Percentiles rank a stretch among this genome's conserved stretches.
Conservation (phyloP, 2,888 invertebrate genomes). For the Lysandra bellargus region DNA sequence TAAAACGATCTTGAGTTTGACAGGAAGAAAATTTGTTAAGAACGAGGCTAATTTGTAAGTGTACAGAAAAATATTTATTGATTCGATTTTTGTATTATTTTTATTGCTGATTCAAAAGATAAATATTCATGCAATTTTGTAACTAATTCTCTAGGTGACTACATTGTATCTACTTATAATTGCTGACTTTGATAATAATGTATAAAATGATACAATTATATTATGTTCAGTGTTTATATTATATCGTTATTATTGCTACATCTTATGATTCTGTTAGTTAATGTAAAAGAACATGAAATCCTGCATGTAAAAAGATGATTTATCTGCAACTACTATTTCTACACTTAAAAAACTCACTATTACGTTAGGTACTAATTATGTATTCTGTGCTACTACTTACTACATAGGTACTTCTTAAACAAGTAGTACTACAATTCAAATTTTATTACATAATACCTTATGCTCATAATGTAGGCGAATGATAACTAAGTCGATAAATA, state of each 20-base stretch:
- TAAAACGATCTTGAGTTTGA: neutral
- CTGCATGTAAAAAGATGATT: neutral
- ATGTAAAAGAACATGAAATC: too few species aligned
- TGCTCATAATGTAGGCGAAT: neutral
- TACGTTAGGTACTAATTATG: too few species aligned
- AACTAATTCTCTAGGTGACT: neutral
- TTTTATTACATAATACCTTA: neutral
- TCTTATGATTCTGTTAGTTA: too few species aligned
- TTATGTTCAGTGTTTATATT: too few species aligned
- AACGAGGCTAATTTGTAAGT: neutral
- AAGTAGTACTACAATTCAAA: neutral
- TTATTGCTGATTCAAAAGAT: neutral
- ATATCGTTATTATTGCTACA: too few species aligned
- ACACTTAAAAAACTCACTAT: too few species aligned
- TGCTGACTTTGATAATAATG: too few species aligned
- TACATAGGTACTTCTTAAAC: neutral
- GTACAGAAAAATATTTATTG: neutral
- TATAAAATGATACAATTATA: too few species aligned
- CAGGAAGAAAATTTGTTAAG: neutral
- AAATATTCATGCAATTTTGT: neutral
- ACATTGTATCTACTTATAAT: neutral
- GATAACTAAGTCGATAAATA: conserved; percentile 13
- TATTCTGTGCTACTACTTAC: too few species aligned
- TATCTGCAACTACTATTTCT: neutral
- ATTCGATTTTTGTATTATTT: neutral